Conservation (phyloP, 1,140 invertebrate genomes). For the Coelopa frigida region DNA sequence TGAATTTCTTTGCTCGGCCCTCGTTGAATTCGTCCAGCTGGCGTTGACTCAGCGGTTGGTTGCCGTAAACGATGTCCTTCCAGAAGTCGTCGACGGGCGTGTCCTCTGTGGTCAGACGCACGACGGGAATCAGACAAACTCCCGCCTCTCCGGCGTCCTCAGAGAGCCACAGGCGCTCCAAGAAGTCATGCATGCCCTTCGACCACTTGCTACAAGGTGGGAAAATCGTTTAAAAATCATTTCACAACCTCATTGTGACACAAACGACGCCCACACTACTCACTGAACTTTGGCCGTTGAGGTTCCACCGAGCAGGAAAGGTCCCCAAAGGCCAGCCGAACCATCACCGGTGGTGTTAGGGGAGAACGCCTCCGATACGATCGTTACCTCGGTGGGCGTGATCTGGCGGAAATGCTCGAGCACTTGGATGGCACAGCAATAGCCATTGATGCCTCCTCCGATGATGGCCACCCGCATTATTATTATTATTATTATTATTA, state of each 20-base stretch:
- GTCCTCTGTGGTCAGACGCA: constrained; percentile 44
- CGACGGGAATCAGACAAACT: constrained; percentile 54
- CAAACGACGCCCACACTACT: constrained; percentile 20
- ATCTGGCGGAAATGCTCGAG: constrained; percentile 25
- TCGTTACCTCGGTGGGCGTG: constrained; percentile 47
- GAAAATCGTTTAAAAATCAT: neutral
- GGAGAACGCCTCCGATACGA: constrained; percentile 59
- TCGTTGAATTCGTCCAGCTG: constrained; percentile 49
- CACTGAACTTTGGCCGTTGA: constrained; percentile 52
- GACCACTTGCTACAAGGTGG: constrained; percentile 54
- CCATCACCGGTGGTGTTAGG: constrained; percentile 72
- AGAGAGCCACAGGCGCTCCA: constrained; percentile 56
- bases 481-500: neutral
- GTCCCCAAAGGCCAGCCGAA: constrained; percentile 67
- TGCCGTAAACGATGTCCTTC: constrained; percentile 54
- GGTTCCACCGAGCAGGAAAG: constrained; percentile 58
- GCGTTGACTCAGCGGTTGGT: constrained; percentile 43
- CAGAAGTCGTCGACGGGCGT: constrained; percentile 43
- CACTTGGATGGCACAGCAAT: constrained; percentile 41
- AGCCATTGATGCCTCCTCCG: constrained; percentile 41
- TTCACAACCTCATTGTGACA: neutral
- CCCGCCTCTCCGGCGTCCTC: constrained; percentile 51
- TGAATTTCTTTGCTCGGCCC: constrained; percentile 47
- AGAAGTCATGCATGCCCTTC: constrained; percentile 52
- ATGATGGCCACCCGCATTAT: constrained; percentile 30